Evolutionary conservation across 2,113 vertebrate genomes (phyloP).

Genomic region (Taxidea taxus): DNA sequence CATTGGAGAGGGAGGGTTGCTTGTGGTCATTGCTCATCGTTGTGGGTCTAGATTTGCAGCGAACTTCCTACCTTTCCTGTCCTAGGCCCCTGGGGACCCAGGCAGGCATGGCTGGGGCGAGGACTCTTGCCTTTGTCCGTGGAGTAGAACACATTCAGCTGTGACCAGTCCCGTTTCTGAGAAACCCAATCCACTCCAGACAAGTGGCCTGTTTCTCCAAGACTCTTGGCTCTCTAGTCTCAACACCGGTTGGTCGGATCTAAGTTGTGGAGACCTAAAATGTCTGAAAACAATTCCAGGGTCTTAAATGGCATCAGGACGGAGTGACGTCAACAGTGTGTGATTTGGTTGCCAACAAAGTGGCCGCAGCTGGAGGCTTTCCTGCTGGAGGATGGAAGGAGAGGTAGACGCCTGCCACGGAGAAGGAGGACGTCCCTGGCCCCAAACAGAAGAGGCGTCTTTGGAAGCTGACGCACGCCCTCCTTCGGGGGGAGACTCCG

Average conservation of each 20-base stretch:
- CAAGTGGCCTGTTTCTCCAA: not conserved
- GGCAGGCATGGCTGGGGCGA: not conserved
- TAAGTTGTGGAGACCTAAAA: not conserved
- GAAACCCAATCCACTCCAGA: not conserved
- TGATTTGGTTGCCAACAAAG: not conserved
- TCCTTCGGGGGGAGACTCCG: not conserved
- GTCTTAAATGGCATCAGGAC: not conserved
- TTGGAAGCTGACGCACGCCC: not conserved
- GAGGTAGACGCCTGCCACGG: not conserved
- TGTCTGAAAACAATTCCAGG: not conserved
- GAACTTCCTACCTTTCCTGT: not conserved
- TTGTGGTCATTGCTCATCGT: not conserved
- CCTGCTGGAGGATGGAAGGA: not conserved
- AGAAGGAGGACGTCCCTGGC: not conserved
- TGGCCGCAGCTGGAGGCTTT: not conserved
- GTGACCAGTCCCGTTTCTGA: not conserved
- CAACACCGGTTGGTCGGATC: not conserved
- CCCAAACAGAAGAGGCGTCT: not conserved
- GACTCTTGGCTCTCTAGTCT: not conserved
- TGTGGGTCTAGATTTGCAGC: not conserved
- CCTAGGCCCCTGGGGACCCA: not conserved
- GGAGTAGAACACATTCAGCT: not conserved
- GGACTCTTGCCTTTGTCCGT: not conserved
- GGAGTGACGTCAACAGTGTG: not conserved
- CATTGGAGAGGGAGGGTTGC: not conserved